phyloP scores from a whole-genome alignment of 2,797 vertebrate species.

The Luscinia megarhynchos region DNA sequence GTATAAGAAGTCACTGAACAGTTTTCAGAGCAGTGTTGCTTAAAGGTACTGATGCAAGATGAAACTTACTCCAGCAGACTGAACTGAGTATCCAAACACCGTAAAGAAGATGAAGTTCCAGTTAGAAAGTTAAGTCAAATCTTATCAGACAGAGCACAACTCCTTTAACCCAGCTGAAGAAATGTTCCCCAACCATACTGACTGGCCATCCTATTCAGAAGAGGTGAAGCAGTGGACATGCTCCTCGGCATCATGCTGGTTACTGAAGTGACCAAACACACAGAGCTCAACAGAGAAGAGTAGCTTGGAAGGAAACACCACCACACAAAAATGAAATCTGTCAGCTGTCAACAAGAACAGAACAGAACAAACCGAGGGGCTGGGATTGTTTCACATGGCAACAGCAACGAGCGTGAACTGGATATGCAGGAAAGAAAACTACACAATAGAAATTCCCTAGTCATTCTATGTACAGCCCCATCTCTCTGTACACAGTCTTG shows the following conservation, averaged over 20 bases:
- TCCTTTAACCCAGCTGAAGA: constrained; percentile 14
- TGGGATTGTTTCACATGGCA: constrained; percentile 53
- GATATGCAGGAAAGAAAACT: constrained; percentile 48
- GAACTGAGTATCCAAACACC: neutral
- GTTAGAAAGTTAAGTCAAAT: constrained; percentile 14
- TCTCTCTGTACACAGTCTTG: constrained; percentile 13
- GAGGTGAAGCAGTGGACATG: constrained; percentile 25
- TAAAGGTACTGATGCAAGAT: neutral
- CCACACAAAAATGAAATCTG: constrained; percentile 37
- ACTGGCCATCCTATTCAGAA: constrained; percentile 6
- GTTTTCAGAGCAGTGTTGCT: constrained; percentile 8
- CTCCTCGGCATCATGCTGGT: constrained; percentile 45
- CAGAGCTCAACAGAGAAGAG: constrained; percentile 28
- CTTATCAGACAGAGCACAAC: neutral
- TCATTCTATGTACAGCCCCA: constrained; percentile 13
- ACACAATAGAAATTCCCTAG: constrained; percentile 27
- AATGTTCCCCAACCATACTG: neutral
- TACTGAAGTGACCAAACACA: constrained; percentile 44
- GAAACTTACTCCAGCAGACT: neutral
- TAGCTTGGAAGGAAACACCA: constrained; percentile 7
- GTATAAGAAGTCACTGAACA: constrained; percentile 30
- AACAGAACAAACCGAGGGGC: constrained; percentile 33
- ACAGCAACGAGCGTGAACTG: constrained; percentile 44
- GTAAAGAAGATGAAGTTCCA: constrained; percentile 5
- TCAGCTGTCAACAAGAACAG: constrained; percentile 40